Evolutionary conservation across 2,888 invertebrate genomes (phyloP).

Genomic region (Coelogynopora nodosa): DNA sequence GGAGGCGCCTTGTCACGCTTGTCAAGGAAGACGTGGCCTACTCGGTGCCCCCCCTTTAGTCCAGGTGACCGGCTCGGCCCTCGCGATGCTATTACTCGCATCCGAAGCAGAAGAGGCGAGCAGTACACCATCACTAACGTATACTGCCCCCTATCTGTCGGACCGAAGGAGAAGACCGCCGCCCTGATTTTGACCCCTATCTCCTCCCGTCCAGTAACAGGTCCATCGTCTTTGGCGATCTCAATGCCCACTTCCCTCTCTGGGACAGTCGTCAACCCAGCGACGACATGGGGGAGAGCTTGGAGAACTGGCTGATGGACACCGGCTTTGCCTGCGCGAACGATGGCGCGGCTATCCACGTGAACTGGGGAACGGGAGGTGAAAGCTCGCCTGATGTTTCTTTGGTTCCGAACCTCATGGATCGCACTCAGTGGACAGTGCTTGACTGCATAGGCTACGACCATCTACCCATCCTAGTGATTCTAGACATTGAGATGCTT

Average conservation of each 20-base stretch:
- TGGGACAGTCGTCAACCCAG: constrained; percentile 12
- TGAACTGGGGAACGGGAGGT: constrained; percentile 29
- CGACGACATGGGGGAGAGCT: background rate
- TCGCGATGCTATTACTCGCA: background rate
- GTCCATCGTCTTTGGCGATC: background rate
- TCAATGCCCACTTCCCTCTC: constrained; percentile 33
- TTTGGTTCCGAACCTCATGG: background rate
- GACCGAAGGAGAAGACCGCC: background rate
- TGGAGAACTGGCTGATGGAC: constrained; percentile 19
- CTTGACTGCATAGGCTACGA: background rate
- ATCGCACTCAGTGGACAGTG: background rate
- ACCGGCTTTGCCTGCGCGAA: background rate
- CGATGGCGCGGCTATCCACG: constrained; percentile 3
- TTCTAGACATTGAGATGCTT: background rate
- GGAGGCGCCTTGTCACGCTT: background rate
- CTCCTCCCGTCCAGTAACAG: background rate
- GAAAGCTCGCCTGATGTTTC: constrained; percentile 6
- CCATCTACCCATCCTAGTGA: background rate
- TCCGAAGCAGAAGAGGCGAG: background rate
- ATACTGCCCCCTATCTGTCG: background rate
- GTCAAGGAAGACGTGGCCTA: background rate
- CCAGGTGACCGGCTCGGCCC: background rate
- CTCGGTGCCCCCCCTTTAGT: background rate
- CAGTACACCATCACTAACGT: background rate
- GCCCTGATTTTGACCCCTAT: background rate